Conservation (phyloP, 35 echinoderm and acorn worm species). For the Eucidaris tribuloides region DNA sequence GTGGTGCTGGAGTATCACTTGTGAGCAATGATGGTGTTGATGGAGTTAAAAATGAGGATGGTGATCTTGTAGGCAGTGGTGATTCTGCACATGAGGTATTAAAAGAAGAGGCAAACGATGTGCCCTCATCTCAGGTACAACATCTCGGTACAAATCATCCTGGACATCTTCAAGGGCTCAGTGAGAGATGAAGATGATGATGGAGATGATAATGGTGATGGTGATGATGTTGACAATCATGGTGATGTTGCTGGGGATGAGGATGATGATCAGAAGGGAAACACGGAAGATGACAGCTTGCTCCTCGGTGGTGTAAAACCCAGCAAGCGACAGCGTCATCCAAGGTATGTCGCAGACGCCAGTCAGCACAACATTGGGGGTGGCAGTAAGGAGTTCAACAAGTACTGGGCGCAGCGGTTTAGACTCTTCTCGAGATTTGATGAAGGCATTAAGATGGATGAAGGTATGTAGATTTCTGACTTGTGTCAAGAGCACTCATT, state of each 20-base stretch:
- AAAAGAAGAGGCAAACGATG: too few relatives aligned
- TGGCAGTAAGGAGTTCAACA: constrained; percentile 32
- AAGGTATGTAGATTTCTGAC: constrained; percentile 51
- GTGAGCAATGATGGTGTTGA: neutral
- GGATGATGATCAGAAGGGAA: too few relatives aligned
- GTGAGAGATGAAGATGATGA: neutral
- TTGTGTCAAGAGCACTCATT: too few relatives aligned
- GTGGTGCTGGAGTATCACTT: neutral
- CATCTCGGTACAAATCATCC: too few relatives aligned
- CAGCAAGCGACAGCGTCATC: too few relatives aligned
- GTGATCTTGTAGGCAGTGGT: neutral
- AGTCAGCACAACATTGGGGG: constrained; percentile 44
- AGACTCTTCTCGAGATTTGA: constrained; percentile 91
- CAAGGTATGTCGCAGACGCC: too few relatives aligned
- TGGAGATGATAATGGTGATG: neutral
- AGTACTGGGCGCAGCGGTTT: constrained; percentile 97
- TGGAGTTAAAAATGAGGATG: neutral
- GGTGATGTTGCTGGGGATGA: too few relatives aligned
- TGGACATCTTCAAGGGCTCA: too few relatives aligned
- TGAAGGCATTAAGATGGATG: constrained; percentile 85
- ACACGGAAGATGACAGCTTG: too few relatives aligned
- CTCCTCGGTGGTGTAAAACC: too few relatives aligned
- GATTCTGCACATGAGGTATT: too few relatives aligned
- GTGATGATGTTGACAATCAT: neutral
- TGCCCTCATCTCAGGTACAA: too few relatives aligned